Conservation (phyloP, 2,797 vertebrate genomes). For the Chaetophractus vellerosus region DNA sequence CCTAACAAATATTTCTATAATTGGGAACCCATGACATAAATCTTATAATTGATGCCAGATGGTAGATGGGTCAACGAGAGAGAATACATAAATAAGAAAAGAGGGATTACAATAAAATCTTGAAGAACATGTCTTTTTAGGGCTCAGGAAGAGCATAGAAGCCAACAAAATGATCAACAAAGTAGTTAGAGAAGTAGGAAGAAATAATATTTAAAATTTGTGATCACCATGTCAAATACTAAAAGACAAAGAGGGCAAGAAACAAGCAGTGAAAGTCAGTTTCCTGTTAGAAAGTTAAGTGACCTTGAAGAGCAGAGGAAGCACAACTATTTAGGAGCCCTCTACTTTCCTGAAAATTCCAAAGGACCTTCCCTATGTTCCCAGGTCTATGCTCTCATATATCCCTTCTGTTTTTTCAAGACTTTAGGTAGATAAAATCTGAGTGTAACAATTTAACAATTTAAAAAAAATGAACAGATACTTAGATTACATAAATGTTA, state of each 20-base stretch:
- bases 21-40: neutral
- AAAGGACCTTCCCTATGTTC: neutral
- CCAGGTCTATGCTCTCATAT: neutral
- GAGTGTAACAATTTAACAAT: no score
- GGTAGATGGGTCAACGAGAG: neutral
- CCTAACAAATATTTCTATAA: neutral
- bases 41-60: neutral
- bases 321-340: neutral
- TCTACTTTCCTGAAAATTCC: neutral
- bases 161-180: neutral
- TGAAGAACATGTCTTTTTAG: neutral
- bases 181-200: neutral
- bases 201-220: neutral
- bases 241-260: neutral
- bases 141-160: neutral
- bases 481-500: no score
- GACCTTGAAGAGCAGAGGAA: neutral
- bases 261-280: neutral
- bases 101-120: neutral
- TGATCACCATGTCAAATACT: neutral
- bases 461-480: no score
- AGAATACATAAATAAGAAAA: neutral
- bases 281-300: neutral
- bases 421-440: neutral
- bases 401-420: neutral